phyloP scores from a whole-genome alignment of 2,797 vertebrate genomes.

The Scyliorhinus canicula region DNA sequence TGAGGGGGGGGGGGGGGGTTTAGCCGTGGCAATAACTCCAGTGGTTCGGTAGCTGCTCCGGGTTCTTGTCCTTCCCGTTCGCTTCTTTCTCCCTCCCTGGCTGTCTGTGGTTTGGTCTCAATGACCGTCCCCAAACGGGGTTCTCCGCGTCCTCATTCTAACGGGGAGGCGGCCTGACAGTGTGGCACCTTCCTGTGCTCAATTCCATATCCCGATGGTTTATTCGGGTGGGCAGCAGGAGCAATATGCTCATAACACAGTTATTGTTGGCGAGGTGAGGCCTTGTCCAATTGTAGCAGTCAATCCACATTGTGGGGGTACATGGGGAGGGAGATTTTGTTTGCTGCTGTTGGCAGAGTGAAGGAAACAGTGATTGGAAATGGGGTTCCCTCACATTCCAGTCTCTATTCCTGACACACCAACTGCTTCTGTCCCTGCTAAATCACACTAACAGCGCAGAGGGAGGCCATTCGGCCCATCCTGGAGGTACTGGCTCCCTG shows the following conservation, averaged over 20 bases:
- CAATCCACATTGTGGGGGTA: neutral
- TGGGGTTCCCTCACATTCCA: neutral
- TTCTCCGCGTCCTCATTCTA: too few species aligned
- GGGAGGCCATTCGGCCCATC: neutral
- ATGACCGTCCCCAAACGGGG: too few species aligned
- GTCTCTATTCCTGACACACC: neutral
- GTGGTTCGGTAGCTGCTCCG: too few species aligned
- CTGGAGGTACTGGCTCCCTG: neutral
- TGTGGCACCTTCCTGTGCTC: too few species aligned
- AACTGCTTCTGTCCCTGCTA: neutral
- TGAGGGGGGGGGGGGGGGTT: too few species aligned
- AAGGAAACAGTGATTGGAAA: neutral
- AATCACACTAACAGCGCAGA: neutral
- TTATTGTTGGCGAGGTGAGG: neutral
- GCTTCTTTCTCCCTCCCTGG: conserved; percentile 50
- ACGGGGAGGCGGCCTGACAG: too few species aligned
- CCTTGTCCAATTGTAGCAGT: neutral
- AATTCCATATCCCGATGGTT: too few species aligned
- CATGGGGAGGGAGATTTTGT: neutral
- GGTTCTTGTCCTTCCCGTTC: too few species aligned
- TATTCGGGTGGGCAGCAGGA: neutral
- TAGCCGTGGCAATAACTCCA: too few species aligned
- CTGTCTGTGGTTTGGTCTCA: conserved; percentile 46
- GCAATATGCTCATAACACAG: neutral
- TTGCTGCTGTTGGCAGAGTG: neutral